Conservation (phyloP, 1,140 invertebrate genomes). For the Drosophila arawakana region DNA sequence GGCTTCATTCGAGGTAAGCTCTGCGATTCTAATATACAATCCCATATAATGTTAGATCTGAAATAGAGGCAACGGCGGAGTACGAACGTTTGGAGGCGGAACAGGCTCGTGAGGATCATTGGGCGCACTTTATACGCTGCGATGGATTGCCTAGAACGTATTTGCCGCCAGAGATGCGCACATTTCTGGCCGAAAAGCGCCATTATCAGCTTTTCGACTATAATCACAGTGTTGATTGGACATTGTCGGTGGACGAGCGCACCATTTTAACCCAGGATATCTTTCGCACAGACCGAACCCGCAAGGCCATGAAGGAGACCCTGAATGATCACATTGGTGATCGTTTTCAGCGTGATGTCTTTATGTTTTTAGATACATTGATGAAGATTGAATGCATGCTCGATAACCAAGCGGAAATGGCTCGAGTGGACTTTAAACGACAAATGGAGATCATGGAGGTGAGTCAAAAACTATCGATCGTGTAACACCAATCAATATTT, state of each 20-base stretch:
- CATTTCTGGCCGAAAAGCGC: slow-evolving; percentile 52
- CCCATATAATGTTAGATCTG: neutral
- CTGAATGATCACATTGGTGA: slow-evolving; percentile 41
- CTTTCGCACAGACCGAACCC: slow-evolving; percentile 41
- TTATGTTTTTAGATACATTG: slow-evolving; percentile 42
- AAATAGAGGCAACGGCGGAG: slow-evolving; percentile 37
- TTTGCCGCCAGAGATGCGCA: slow-evolving; percentile 62
- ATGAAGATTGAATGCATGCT: slow-evolving; percentile 57
- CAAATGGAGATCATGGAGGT: slow-evolving; percentile 56
- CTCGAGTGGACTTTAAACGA: slow-evolving; percentile 1
- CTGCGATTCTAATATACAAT: neutral
- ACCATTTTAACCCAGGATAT: slow-evolving; percentile 64
- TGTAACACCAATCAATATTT: neutral
- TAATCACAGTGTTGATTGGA: slow-evolving; percentile 58
- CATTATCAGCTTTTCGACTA: slow-evolving; percentile 41
- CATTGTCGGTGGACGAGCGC: slow-evolving; percentile 59
- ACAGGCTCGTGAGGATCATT: slow-evolving; percentile 33
- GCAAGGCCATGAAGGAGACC: slow-evolving; percentile 4
- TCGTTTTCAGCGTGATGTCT: slow-evolving; percentile 45
- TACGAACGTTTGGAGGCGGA: slow-evolving; percentile 22
- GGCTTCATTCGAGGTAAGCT: slow-evolving; percentile 43
- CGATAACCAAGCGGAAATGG: slow-evolving; percentile 57
- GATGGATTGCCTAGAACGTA: slow-evolving; percentile 66
- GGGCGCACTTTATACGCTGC: slow-evolving; percentile 60
- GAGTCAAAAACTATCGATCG: neutral